A percentile compares a stretch with the other conserved stretches of the same genome.
These are phyloP conservation scores for Patiria pectinifera DNA, from an alignment of 53 echinoderm and acorn worm species.

Conservation along the genomic window DNA sequence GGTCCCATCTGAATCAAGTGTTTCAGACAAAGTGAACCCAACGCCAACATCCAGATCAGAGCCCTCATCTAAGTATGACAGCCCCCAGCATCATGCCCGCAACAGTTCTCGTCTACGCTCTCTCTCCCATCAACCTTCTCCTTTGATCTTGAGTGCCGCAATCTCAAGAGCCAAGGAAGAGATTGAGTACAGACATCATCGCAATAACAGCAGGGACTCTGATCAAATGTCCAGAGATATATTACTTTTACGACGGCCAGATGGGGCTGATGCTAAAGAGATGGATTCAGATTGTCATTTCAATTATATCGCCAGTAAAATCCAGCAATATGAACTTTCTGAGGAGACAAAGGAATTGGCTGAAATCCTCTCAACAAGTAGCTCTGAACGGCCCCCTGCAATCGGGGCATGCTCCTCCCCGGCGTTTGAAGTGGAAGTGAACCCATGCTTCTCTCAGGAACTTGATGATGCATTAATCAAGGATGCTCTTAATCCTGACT, in stretches of 20 bases:
- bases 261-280: conserved; percentile 91
- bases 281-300: conserved; percentile 66
- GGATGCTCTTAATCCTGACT: conserved; percentile 29
- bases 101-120: conserved; percentile 56
- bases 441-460: conserved; percentile 94
- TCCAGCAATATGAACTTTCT: conserved; percentile 64
- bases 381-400: conserved; percentile 87
- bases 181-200: conserved; percentile 61
- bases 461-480: conserved; percentile 79
- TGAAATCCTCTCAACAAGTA: conserved; percentile 64
- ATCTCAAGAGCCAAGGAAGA: conserved; percentile 79
- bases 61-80: conserved; percentile 66
- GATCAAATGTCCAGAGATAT: conserved; percentile 62
- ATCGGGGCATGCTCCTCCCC: conserved; percentile 96
- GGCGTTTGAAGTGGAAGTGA: conserved; percentile 94
- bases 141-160: conserved; percentile 79
- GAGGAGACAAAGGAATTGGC: conserved; percentile 65
- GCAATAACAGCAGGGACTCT: conserved; percentile 44
- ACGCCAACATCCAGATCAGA: conserved; percentile 55
- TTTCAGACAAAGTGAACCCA: neutral
- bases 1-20: conserved; percentile 54
- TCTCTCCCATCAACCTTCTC: conserved; percentile 80
- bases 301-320: conserved; percentile 60
- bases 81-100: conserved; percentile 75
- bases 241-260: conserved; percentile 76